Conservation (phyloP, 2,888 invertebrate species). For the Nipponacmea schrenckii region DNA sequence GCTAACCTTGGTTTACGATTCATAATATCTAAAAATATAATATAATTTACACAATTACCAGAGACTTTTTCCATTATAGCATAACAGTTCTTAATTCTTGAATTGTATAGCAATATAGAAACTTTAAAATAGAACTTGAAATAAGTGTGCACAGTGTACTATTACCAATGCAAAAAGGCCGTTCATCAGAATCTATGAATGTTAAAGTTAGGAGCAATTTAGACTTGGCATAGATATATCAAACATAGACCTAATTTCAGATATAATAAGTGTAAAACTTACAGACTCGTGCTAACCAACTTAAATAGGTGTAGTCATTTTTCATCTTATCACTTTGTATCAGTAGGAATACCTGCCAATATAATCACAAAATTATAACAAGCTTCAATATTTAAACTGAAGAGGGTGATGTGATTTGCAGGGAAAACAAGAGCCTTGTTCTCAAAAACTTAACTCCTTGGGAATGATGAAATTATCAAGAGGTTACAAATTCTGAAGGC, state of each 20-base stretch:
- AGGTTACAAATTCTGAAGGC: not conserved
- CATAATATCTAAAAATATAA: conserved; percentile 79
- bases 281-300: conserved; percentile 87
- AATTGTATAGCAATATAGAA: too few species aligned
- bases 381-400: not conserved
- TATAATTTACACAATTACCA: not conserved
- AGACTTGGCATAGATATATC: too few species aligned
- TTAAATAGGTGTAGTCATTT: conserved; percentile 86
- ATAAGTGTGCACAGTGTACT: too few species aligned
- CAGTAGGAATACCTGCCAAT: conserved; percentile 76
- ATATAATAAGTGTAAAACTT: conserved; percentile 62
- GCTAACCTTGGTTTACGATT: conserved; percentile 88
- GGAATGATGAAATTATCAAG: not conserved
- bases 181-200: too few species aligned
- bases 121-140: too few species aligned
- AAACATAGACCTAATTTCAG: too few species aligned
- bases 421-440: too few species aligned
- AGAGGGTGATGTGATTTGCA: too few species aligned
- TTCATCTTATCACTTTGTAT: conserved; percentile 87
- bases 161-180: too few species aligned
- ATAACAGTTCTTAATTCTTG: too few species aligned
- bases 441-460: not conserved
- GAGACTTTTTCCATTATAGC: too few species aligned
- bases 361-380: not conserved
- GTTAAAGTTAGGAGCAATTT: too few species aligned